phyloP scores from a whole-genome alignment of 2,113 vertebrate species.

The Ciconia stormi region DNA sequence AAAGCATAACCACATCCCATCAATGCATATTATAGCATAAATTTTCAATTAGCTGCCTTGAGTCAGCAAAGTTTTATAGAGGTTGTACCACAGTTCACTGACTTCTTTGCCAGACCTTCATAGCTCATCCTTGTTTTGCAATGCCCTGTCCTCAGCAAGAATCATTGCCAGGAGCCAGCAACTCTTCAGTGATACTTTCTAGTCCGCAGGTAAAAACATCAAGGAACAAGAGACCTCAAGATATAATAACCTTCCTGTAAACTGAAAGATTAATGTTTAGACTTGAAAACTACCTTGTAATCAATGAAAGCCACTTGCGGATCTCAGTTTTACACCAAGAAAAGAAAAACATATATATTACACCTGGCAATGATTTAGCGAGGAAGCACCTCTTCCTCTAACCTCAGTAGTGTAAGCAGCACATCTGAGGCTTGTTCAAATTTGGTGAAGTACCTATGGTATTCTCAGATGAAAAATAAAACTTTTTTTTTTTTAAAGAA shows the following conservation, averaged over 20 bases:
- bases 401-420: not conserved
- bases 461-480: not conserved
- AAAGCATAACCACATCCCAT: constrained; percentile 21
- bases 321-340: not conserved
- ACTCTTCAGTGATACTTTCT: not conserved
- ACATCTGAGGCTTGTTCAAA: not conserved
- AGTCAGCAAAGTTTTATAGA: constrained; percentile 46
- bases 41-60: constrained; percentile 28
- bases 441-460: not conserved
- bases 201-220: not conserved
- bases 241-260: not conserved
- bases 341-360: not conserved
- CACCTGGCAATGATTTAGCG: not conserved
- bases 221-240: not conserved
- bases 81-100: not conserved
- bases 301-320: not conserved
- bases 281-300: not conserved
- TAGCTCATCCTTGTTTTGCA: constrained; percentile 10
- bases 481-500: not conserved
- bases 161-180: not conserved
- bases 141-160: constrained; percentile 26
- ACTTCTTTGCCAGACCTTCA: constrained; percentile 11
- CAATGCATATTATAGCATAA: not conserved
- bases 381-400: not conserved
- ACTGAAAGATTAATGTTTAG: not conserved